Percentiles rank a stretch among this genome's conserved stretches.
Conservation (phyloP, 2,113 vertebrate species). For the Spizaetus ornatus region DNA sequence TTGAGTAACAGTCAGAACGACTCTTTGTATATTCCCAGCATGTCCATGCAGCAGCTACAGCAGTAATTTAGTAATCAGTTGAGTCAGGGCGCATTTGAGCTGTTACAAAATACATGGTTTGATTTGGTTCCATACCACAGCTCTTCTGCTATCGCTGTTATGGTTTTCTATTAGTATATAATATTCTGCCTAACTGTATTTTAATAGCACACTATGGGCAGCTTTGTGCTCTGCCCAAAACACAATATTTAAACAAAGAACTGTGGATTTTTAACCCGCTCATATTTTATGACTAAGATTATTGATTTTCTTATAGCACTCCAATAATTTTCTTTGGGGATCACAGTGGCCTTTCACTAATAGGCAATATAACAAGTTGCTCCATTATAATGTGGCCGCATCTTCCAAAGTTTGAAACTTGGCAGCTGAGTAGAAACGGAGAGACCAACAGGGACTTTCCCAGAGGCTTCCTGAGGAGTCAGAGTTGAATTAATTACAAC, state of each 20-base stretch:
- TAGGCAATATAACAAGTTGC: background rate
- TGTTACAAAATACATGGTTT: constrained; percentile 21
- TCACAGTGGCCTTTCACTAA: background rate
- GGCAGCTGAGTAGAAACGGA: background rate
- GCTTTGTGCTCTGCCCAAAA: background rate
- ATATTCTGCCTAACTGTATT: constrained; percentile 11
- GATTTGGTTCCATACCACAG: constrained; percentile 23
- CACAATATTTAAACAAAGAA: constrained; percentile 6
- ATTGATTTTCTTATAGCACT: background rate
- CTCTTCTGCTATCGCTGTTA: background rate
- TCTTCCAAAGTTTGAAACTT: background rate
- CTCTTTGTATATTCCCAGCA: constrained; percentile 16
- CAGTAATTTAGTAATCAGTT: constrained; percentile 40
- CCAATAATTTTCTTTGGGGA: background rate
- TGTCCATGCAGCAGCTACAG: background rate
- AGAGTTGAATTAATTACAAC: background rate
- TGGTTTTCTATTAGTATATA: background rate
- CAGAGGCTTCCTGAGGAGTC: background rate
- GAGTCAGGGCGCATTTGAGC: constrained; percentile 17
- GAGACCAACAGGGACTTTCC: background rate
- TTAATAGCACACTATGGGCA: background rate
- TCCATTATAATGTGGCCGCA: background rate
- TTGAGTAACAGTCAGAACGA: background rate
- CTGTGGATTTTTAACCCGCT: constrained; percentile 2
- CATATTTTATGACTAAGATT: background rate